Conservation (phyloP, 2,888 invertebrate species). For the Aphidius colemani region DNA sequence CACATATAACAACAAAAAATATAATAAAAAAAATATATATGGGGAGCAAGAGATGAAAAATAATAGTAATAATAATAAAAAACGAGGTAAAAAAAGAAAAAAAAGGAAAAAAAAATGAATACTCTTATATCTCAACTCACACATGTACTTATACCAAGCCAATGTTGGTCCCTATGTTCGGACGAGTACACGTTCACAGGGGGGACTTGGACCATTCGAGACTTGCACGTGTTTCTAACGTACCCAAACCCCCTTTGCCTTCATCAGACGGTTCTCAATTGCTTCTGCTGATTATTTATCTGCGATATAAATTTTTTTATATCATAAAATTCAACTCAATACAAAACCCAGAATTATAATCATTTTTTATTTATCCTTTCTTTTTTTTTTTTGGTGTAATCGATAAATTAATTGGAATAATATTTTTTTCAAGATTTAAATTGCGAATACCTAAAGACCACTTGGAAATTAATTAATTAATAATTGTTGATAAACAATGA, state of each 20-base stretch:
- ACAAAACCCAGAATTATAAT: too few relatives aligned
- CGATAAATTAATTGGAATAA: too few relatives aligned
- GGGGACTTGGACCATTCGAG: slow-evolving; percentile 52
- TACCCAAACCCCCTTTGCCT: slow-evolving; percentile 53
- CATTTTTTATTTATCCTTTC: too few relatives aligned
- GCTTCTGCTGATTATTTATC: slow-evolving; percentile 25
- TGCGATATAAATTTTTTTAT: slow-evolving; percentile 3
- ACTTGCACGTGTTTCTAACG: slow-evolving; percentile 60
- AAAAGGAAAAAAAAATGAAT: slow-evolving; percentile 19
- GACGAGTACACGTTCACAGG: slow-evolving; percentile 54
- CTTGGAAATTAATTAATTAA: neutral
- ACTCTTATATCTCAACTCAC: slow-evolving; percentile 53
- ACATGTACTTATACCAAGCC: slow-evolving; percentile 33
- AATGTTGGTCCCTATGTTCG: slow-evolving; percentile 41
- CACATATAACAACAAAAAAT: slow-evolving; percentile 30
- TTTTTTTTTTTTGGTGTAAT: too few relatives aligned
- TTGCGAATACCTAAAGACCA: neutral
- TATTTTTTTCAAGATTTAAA: neutral
- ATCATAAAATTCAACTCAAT: too few relatives aligned
- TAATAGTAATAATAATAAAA: slow-evolving; percentile 12
- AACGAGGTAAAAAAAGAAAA: slow-evolving; percentile 15
- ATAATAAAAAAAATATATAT: slow-evolving; percentile 24
- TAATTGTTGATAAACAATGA: too few relatives aligned
- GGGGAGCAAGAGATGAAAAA: slow-evolving; percentile 25
- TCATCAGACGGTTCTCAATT: slow-evolving; percentile 53